phyloP scores from a whole-genome alignment of 2,113 vertebrate species.

The Polyodon spathula region DNA sequence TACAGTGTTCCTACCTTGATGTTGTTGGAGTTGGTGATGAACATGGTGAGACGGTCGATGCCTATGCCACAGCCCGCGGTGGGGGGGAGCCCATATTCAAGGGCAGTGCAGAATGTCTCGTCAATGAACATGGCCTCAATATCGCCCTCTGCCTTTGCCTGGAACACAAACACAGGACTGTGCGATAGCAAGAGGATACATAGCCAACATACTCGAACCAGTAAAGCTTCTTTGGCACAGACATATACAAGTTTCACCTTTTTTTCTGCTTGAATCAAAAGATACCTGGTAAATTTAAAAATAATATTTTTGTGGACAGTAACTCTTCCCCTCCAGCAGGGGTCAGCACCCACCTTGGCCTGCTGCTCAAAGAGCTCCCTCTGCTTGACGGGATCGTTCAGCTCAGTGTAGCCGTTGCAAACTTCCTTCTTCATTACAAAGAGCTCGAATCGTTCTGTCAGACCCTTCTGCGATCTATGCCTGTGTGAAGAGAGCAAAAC shows the following conservation, averaged over 20 bases:
- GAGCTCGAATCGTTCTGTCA: constrained; percentile 96
- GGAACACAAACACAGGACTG: constrained; percentile 9
- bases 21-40: constrained; percentile 91
- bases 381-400: constrained; percentile 86
- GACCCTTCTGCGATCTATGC: constrained; percentile 77
- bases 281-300: too few relatives aligned
- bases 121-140: constrained; percentile 96
- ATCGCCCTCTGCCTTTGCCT: constrained; percentile 94
- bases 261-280: too few relatives aligned
- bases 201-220: too few relatives aligned
- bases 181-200: too few relatives aligned
- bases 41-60: constrained; percentile 88
- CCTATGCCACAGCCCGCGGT: constrained; percentile 98
- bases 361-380: constrained; percentile 92
- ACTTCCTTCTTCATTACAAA: constrained; percentile 98
- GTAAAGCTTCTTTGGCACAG: too few relatives aligned
- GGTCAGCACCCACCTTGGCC: constrained; percentile 59
- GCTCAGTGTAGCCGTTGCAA: constrained; percentile 92
- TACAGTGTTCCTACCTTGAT: constrained; percentile 73
- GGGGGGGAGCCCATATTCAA: constrained; percentile 91
- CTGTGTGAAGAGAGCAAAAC: constrained; percentile 38
- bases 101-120: constrained; percentile 85
- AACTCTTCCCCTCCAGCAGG: background rate
- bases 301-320: background rate
- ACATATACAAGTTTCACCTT: too few relatives aligned